Evolutionary conservation across 2,888 invertebrate genomes (phyloP).

Genomic region (Archaeoteleia sp.): DNA sequence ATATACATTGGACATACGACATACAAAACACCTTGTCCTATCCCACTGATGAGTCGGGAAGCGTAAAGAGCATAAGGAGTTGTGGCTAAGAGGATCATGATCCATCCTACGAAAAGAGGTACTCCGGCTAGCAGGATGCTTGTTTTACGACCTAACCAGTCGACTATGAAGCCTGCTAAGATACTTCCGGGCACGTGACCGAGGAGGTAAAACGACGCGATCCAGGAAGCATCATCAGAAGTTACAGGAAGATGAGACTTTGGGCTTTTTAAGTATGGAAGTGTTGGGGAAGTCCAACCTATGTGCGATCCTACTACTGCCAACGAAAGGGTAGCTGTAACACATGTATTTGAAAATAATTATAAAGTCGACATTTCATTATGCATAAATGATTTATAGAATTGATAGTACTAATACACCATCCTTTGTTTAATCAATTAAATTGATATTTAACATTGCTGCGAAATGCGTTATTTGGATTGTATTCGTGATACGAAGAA

Average conservation of each 20-base stretch:
- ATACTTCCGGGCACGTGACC: constrained; percentile 79
- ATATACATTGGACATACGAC: constrained; percentile 80
- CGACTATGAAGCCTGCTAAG: constrained; percentile 77
- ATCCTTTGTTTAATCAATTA: too few species aligned
- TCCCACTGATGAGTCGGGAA: constrained; percentile 79
- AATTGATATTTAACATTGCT: too few species aligned
- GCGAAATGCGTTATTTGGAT: too few species aligned
- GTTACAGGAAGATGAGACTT: constrained; percentile 67
- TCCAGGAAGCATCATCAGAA: constrained; percentile 72
- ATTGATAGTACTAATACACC: too few species aligned
- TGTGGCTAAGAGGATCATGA: constrained; percentile 79
- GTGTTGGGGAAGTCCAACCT: constrained; percentile 73
- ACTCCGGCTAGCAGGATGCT: constrained; percentile 77
- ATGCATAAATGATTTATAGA: too few species aligned
- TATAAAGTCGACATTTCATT: too few species aligned
- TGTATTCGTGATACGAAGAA: too few species aligned
- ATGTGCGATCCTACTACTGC: constrained; percentile 70
- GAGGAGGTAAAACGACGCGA: constrained; percentile 78
- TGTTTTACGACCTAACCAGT: constrained; percentile 77
- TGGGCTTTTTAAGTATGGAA: constrained; percentile 67
- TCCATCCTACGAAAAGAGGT: constrained; percentile 78
- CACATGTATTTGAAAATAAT: constrained; percentile 2
- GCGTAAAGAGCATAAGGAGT: constrained; percentile 78
- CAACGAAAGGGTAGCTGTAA: constrained; percentile 68
- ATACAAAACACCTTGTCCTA: constrained; percentile 80